Evolutionary conservation across 1,140 invertebrate species (phyloP), one percentile per base, ranked within the genome.

Genomic region (Drosophila chauvacae): DNA sequence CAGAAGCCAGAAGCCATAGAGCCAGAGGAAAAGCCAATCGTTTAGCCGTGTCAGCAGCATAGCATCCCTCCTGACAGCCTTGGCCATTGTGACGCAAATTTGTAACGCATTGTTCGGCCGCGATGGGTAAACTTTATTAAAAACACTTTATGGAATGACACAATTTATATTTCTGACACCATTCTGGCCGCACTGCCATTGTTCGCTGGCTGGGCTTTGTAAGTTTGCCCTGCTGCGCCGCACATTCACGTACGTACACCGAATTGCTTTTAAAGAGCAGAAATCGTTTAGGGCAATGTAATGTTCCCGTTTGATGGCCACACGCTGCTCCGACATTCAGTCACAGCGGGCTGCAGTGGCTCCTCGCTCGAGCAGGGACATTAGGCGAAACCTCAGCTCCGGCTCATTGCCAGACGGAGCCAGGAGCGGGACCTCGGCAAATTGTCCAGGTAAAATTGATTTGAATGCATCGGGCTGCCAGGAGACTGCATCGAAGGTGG

Each of bases 31-130:
- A 51, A 47, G 73, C 71, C 56, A 60, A 77, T 47, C 74, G 64
- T 77, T 77, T 77, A 77, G 63, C 64, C 53, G 44, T 51, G 73
- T 62, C 73, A 48, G 51, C 39, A 23, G 20, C 11, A 47, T 57
- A 23, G 20, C 11, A 47, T 57, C 64, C 48, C 68, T 13, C 47
- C 53, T 55, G 33, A 58, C 23, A 58, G 35, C 68, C 51, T n/a
- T 18, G 64, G 56, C 80, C 66, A 87, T 86, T 87, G 83, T 86
- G 60, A 60, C 39, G 65, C 80, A 87, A 87, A 77, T 87, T 88
- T 87, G 84, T 80, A 84, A 56, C 77, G 68, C 72, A 88, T 87
- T 87, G 84, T 87, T 68, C 26, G 42, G 59, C 33, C 71, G 63
- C 45, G 56, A 77, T 77, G 76, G 59, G 63, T 71, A 77, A 72